Evolutionary conservation across 2,113 vertebrate genomes (phyloP).

Genomic region (Carassius carassius): DNA sequence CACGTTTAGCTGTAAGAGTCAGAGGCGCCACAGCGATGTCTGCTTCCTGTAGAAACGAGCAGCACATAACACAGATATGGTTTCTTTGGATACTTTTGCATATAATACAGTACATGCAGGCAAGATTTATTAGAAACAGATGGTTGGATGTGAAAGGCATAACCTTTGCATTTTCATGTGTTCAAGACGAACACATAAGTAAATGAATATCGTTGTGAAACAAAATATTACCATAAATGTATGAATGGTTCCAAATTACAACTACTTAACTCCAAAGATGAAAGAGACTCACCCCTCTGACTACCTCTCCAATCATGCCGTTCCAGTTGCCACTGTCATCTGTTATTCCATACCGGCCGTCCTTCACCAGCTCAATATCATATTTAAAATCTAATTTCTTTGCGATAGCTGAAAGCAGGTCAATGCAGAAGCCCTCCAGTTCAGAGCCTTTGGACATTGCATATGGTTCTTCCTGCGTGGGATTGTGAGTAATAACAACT

Average conservation of each 20-base stretch:
- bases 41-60: conserved; percentile 76
- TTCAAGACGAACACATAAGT: neutral
- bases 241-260: neutral
- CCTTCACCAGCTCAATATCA: conserved; percentile 78
- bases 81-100: neutral
- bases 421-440: conserved; percentile 85
- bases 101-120: neutral
- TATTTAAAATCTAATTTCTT: conserved; percentile 78
- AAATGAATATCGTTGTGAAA: neutral
- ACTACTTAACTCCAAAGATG: neutral
- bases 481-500: neutral
- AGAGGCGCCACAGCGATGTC: conserved; percentile 84
- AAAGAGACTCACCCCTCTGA: conserved; percentile 73
- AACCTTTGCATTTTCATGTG: neutral
- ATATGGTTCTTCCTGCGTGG: conserved; percentile 80
- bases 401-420: conserved; percentile 77
- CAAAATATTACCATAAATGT: neutral
- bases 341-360: conserved; percentile 73
- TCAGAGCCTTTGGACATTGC: conserved; percentile 72
- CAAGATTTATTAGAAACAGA: neutral
- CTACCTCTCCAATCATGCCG: conserved; percentile 84
- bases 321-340: conserved; percentile 77
- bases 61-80: neutral
- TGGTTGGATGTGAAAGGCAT: neutral
- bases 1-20: conserved; percentile 78